Conservation (phyloP, 2,888 invertebrate genomes). For the Stegophylla sp. region DNA sequence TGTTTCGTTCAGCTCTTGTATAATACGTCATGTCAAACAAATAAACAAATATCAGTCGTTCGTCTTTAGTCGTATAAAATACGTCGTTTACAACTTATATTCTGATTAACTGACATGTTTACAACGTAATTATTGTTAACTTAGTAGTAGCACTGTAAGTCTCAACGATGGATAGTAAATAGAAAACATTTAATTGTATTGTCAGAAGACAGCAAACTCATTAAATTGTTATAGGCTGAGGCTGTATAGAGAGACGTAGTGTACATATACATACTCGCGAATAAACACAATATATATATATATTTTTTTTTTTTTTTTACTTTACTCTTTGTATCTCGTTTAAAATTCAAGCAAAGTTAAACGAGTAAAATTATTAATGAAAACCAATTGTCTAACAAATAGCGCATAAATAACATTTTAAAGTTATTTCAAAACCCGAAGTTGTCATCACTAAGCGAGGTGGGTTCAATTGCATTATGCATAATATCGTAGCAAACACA, state of each 20-base stretch:
- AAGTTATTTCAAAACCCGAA: no score
- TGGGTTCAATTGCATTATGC: not conserved
- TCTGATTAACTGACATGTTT: constrained; percentile 17
- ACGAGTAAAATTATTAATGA: constrained; percentile 12
- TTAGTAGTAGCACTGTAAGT: not conserved
- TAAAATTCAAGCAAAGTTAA: not conserved
- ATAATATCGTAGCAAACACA: not conserved
- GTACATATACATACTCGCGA: not conserved
- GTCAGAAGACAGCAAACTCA: constrained; percentile 11
- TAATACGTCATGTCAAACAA: not conserved
- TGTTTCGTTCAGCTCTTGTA: not conserved
- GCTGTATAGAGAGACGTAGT: no score
- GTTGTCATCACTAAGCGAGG: not conserved
- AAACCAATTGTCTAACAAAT: constrained; percentile 12
- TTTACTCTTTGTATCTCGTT: constrained; percentile 8
- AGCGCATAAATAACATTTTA: not conserved
- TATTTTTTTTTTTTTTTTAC: not conserved
- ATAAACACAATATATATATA: not conserved
- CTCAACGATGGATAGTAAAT: constrained; percentile 1
- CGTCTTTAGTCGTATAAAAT: not conserved
- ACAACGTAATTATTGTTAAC: constrained; percentile 24
- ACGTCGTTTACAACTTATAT: not conserved
- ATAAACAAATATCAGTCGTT: not conserved
- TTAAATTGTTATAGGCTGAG: not conserved
- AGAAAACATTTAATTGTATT: not conserved